Evolutionary conservation across 2,888 invertebrate genomes (phyloP).

Genomic region (Anodontia alba): DNA sequence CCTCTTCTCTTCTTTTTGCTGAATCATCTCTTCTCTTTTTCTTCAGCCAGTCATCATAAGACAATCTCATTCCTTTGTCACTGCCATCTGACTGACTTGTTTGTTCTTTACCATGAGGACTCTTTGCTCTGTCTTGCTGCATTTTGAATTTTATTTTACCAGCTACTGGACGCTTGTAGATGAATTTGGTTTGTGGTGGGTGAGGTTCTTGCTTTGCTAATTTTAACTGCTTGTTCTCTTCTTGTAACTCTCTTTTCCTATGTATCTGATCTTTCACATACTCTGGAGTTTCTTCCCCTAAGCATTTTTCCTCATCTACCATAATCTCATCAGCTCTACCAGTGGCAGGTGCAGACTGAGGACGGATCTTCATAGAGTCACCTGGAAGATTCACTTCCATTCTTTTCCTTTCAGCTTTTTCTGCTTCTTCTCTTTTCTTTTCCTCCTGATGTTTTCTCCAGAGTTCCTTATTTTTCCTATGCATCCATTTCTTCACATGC

Average conservation of each 20-base stretch:
- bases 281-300: conserved; percentile 42
- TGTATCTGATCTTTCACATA: conserved; percentile 48
- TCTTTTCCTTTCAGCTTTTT: conserved; percentile 21
- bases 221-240: conserved; percentile 55
- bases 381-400: conserved; percentile 49
- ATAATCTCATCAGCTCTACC: conserved; percentile 48
- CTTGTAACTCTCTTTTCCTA: conserved; percentile 40
- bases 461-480: conserved; percentile 71
- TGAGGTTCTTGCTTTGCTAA: conserved; percentile 43
- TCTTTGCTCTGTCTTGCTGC: conserved; percentile 58
- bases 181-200: conserved; percentile 75
- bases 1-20: conserved; percentile 59
- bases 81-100: conserved; percentile 54
- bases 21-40: conserved; percentile 72
- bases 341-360: conserved; percentile 58
- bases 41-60: conserved; percentile 78
- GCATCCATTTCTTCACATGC: conserved; percentile 73
- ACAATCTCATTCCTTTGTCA: conserved; percentile 67
- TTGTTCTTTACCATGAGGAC: conserved; percentile 55
- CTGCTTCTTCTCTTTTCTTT: conserved; percentile 34
- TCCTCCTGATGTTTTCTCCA: conserved; percentile 60
- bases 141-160: conserved; percentile 73
- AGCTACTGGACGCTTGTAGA: conserved; percentile 77
- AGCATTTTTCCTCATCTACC: conserved; percentile 29
- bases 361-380: conserved; percentile 53